These are phyloP conservation scores for Eremobia ochroleuca DNA, from an alignment of 2,888 invertebrate genomes.

Conservation along the genomic window DNA sequence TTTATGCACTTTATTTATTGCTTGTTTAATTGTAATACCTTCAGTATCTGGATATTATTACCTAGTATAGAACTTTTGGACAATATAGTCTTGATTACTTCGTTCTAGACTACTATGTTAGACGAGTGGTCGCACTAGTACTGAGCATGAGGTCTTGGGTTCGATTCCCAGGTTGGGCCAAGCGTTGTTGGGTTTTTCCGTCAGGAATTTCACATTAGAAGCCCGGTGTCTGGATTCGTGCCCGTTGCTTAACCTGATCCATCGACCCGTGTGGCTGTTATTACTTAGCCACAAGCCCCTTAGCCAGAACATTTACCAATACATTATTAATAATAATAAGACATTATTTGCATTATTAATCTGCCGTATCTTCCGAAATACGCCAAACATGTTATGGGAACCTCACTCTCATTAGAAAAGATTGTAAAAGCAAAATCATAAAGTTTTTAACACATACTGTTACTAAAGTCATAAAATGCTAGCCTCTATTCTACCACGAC, in stretches of 20 bases:
- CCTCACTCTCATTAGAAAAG: background rate
- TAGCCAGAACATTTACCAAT: background rate
- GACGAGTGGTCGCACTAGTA: background rate
- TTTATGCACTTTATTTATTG: conserved; percentile 34
- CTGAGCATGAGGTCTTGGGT: background rate
- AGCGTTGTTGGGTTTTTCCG: too few relatives aligned
- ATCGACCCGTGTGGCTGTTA: too few relatives aligned
- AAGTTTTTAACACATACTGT: background rate
- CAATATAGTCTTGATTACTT: background rate
- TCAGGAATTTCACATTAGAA: too few relatives aligned
- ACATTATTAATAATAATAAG: too few relatives aligned
- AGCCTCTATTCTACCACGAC: background rate
- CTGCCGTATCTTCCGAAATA: background rate
- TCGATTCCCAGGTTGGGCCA: background rate
- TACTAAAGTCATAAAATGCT: background rate
- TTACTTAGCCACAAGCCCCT: background rate
- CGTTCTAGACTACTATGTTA: background rate
- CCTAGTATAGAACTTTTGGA: background rate
- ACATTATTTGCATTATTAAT: background rate
- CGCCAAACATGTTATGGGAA: background rate
- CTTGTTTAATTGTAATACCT: conserved; percentile 29
- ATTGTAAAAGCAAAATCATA: background rate
- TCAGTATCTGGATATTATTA: background rate
- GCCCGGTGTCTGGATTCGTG: too few relatives aligned
- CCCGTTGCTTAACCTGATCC: background rate